Percentiles rank a stretch among this genome's conserved stretches.
Evolutionary conservation across 2,797 vertebrate genomes (phyloP).

Genomic region (Geotrypetes seraphini): DNA sequence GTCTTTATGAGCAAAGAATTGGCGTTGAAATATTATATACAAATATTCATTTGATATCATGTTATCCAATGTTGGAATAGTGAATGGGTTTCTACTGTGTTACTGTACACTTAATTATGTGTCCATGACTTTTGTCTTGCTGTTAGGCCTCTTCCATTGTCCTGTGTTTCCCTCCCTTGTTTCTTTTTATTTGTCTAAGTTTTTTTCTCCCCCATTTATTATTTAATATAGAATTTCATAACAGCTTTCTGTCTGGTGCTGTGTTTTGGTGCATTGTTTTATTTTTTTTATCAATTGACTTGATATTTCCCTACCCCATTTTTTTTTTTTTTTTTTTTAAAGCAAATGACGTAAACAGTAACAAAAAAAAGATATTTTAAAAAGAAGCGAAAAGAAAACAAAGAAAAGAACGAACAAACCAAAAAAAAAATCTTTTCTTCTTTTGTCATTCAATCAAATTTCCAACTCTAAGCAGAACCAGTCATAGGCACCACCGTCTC

Average conservation of each 20-base stretch:
- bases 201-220: conserved; percentile 33
- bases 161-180: conserved; percentile 24
- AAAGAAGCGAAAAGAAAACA: conserved; percentile 3
- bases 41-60: not conserved
- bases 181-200: conserved; percentile 20
- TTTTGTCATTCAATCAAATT: conserved; percentile 78
- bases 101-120: conserved; percentile 44
- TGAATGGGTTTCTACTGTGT: conserved; percentile 45
- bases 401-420: not conserved
- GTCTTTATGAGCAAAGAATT: no score
- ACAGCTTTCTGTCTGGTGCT: conserved; percentile 51
- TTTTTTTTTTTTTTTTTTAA: conserved; percentile 7
- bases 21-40: not conserved
- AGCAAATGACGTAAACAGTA: no score
- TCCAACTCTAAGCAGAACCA: conserved; percentile 71
- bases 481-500: conserved; percentile 70
- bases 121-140: conserved; percentile 46
- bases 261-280: conserved; percentile 50
- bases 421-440: conserved; percentile 66
- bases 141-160: conserved; percentile 41
- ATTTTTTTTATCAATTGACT: conserved; percentile 30
- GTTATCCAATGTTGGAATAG: conserved; percentile 47
- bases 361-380: no score
- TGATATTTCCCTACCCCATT: not conserved
- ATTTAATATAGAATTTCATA: conserved; percentile 48